These are phyloP conservation scores for Dicentrarchus labrax DNA, from an alignment of 2,113 vertebrate genomes.

Conservation along the genomic window DNA sequence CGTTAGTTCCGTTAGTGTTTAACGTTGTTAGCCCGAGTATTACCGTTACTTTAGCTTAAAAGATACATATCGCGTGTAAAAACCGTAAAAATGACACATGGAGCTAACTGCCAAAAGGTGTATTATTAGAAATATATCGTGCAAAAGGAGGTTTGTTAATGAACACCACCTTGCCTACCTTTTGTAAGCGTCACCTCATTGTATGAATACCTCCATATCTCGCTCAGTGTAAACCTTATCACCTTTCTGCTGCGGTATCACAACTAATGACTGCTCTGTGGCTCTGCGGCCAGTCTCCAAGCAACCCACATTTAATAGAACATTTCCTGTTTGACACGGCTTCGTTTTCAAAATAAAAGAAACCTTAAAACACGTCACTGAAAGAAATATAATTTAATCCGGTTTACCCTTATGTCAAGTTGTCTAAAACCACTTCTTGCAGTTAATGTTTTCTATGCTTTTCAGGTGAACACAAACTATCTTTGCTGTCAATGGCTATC, in stretches of 20 bases:
- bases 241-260: fast-evolving
- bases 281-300: neutral
- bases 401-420: neutral
- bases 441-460: no score
- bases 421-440: no score
- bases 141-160: neutral
- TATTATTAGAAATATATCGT: neutral
- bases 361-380: no score
- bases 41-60: no score
- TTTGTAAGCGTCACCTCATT: conserved; percentile 6
- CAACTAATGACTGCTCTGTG: neutral
- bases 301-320: neutral
- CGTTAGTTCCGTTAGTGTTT: no score
- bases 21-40: no score
- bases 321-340: neutral
- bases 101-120: no score
- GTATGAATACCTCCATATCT: neutral
- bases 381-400: no score
- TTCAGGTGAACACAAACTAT: no score
- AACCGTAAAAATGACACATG: no score
- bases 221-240: neutral
- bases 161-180: neutral
- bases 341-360: conserved; percentile 20
- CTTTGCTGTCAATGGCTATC: no score
- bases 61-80: no score